These are phyloP conservation scores for Parazoanthus atlanticus DNA, from an alignment of 92 coral and sea anemone genomes.

Conservation along the genomic window DNA sequence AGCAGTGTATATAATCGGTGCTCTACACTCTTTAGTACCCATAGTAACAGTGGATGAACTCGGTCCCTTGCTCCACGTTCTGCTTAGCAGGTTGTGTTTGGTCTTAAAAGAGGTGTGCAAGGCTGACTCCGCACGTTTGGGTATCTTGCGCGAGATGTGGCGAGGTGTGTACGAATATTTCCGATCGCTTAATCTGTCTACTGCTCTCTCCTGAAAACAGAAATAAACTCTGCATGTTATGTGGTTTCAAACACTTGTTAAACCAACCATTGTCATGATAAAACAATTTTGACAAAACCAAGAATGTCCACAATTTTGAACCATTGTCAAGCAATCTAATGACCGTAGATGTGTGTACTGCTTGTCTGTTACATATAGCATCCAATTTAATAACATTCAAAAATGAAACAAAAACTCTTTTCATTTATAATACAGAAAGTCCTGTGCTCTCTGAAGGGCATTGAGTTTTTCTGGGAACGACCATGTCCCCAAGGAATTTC, in stretches of 20 bases:
- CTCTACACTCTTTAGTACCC: background rate
- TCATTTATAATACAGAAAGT: too few relatives aligned
- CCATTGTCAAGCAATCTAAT: background rate
- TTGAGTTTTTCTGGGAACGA: background rate
- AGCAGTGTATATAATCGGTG: background rate
- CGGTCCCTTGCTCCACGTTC: background rate
- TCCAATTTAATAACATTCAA: background rate
- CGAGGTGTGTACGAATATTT: background rate
- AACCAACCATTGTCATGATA: background rate
- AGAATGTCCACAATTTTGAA: background rate
- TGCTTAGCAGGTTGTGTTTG: background rate
- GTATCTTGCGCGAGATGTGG: background rate
- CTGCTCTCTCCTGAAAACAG: slow-evolving; percentile 10
- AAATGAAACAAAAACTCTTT: background rate
- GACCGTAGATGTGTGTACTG: background rate
- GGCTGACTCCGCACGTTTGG: background rate
- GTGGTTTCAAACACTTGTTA: background rate
- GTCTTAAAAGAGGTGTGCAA: background rate
- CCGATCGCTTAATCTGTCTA: background rate
- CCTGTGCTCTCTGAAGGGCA: background rate
- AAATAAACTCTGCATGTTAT: background rate
- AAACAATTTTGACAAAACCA: background rate
- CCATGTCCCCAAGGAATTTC: background rate
- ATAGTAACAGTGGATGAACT: background rate
- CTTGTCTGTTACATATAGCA: background rate